Conservation (phyloP, 2,113 vertebrate genomes). For the Pterocles orientalis region DNA sequence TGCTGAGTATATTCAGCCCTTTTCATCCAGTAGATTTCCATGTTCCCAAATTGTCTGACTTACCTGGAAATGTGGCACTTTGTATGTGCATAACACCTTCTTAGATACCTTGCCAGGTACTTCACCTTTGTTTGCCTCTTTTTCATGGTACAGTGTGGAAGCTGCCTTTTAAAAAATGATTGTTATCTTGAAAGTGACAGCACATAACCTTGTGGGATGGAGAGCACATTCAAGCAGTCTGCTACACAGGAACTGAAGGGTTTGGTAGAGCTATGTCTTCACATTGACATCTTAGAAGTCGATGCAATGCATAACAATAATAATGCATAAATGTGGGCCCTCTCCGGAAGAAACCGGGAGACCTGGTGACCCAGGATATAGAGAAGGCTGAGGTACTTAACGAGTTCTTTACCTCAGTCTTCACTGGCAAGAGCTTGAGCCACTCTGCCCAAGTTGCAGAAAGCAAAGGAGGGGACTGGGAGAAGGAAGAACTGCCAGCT, state of each 20-base stretch:
- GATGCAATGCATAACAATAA: neutral
- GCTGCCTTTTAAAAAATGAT: neutral
- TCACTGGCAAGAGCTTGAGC: no score
- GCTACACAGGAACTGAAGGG: neutral
- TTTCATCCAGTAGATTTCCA: neutral
- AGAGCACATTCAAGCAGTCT: neutral
- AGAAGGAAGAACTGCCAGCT: no score
- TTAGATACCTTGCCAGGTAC: neutral
- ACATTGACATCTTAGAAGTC: neutral
- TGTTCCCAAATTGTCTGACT: neutral
- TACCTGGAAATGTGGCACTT: neutral
- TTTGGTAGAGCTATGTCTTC: neutral
- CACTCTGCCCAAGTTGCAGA: no score
- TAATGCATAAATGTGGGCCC: no score
- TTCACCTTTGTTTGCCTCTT: neutral
- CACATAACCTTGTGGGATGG: neutral
- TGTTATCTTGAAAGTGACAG: neutral
- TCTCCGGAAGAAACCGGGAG: no score
- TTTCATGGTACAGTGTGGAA: neutral
- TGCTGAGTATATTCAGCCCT: neutral
- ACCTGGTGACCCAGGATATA: no score
- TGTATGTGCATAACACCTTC: neutral
- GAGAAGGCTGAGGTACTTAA: no score
- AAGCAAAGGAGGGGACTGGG: no score
- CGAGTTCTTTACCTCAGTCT: no score